Base-by-base conservation (phyloP, 2,113 vertebrate species). In the Hippopotamus amphibius region DNA sequence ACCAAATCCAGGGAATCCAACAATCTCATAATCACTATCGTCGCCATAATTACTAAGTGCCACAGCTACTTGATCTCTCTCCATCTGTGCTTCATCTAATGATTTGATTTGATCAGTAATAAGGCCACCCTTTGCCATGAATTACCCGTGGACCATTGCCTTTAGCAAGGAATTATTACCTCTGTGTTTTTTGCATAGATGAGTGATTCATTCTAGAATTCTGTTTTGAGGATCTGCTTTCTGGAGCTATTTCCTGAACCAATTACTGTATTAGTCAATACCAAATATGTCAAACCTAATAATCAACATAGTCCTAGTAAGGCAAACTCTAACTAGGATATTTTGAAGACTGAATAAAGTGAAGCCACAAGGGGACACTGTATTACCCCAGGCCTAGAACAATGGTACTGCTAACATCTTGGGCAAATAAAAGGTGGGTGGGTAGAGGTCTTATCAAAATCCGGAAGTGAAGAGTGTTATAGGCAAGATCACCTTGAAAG, bases 171-270 rank as follows among this genome's bases (percentile, higher is more conserved):
- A 76, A n/a, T 55, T 63, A 65, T 77, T 77, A 89, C 69, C 22
- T 2, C 12, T 63, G 3, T 76, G 33, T 59, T 55, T 46, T 87
- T 77, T 94, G 43, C n/a, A 43, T 50, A 37, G 77, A 21, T 68
- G n/a, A 95, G 41, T 74, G 48, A 93, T 92, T 68, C 16, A 68
- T 68, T 88, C 68, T 68, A 66, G 76, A 68, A 77, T 95, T 93
- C 24, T 55, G 81, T 86, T 80, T 84, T 74, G 63, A 80, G 65
- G 12, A 33, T 66, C 41, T 79, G 9, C 83, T 66, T 72, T 22
- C 65, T 72, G 21, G 22, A 48, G 41, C 37, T 65, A 89, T 88
- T 94, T 74, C 50, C 61, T 87, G 28, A 84, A 81, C 21, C 24
- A 93, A 77, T 93, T 90, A 87, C 9, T 68, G 0, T 55, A 82